These are phyloP conservation scores for Magallana angulata DNA, from an alignment of 1,140 invertebrate species.

Conservation along the genomic window DNA sequence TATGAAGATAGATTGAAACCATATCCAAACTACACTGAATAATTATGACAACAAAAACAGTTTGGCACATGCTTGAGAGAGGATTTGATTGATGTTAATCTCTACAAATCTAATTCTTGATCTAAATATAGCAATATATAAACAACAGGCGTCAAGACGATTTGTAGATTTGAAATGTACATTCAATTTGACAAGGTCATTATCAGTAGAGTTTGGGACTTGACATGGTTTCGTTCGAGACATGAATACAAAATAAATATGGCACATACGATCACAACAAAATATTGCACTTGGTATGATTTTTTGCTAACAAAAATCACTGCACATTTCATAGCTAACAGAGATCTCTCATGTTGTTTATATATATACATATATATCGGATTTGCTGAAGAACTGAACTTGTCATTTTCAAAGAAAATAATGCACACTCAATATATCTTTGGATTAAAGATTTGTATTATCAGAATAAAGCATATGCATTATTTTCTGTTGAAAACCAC, in stretches of 20 bases:
- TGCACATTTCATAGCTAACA: slow-evolving; percentile 6
- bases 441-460: too few species aligned
- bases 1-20: slow-evolving; percentile 16
- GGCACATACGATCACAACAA: slow-evolving; percentile 14
- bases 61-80: slow-evolving; percentile 22
- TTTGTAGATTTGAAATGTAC: neutral
- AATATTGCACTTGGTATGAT: slow-evolving; percentile 31
- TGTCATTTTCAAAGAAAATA: slow-evolving; percentile 22
- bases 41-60: neutral
- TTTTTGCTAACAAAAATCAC: neutral
- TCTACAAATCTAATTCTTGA: slow-evolving; percentile 17
- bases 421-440: neutral
- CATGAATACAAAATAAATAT: slow-evolving; percentile 11
- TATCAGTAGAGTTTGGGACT: slow-evolving; percentile 8
- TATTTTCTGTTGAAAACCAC: neutral
- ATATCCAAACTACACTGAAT: slow-evolving; percentile 15
- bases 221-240: neutral
- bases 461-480: neutral
- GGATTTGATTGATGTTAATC: neutral
- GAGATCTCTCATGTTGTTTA: slow-evolving; percentile 1
- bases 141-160: neutral
- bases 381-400: neutral
- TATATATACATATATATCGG: neutral
- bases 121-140: neutral
- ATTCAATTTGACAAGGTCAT: neutral